Percentiles rank a stretch among this genome's conserved stretches.
phyloP scores from a whole-genome alignment of 2,888 invertebrate species.

The Aspidiotus rigidus region DNA sequence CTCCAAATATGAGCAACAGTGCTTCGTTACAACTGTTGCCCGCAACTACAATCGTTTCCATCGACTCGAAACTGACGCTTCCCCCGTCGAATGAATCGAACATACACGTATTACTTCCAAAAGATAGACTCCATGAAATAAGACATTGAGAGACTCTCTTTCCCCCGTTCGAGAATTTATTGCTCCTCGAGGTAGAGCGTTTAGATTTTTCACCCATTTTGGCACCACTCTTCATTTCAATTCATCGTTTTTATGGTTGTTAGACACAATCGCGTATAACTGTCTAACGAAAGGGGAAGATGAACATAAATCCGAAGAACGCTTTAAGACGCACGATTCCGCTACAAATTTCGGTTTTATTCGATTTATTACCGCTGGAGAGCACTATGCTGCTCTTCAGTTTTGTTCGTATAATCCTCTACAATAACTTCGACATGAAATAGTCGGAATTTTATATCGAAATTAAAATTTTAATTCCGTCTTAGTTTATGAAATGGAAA shows the following conservation, averaged over 20 bases:
- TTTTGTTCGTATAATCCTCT: neutral
- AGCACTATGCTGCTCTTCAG: neutral
- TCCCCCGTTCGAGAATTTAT: neutral
- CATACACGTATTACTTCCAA: too few species aligned
- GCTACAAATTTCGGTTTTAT: conserved; percentile 16
- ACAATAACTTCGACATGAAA: neutral
- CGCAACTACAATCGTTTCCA: too few species aligned
- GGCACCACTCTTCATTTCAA: conserved; percentile 10
- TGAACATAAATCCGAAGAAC: conserved; percentile 8
- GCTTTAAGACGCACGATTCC: conserved; percentile 13
- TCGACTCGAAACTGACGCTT: too few species aligned
- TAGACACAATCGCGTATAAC: neutral
- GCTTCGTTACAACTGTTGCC: too few species aligned
- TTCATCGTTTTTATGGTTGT: neutral
- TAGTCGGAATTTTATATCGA: conserved; percentile 10
- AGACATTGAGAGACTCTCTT: too few species aligned
- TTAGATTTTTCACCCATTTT: conserved; percentile 5
- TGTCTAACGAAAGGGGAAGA: neutral
- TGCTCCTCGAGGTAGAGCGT: neutral
- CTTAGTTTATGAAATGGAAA: too few species aligned
- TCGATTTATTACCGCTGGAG: conserved; percentile 6
- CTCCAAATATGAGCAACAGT: too few species aligned
- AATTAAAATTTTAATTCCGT: neutral
- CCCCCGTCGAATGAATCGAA: too few species aligned
- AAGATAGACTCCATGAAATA: too few species aligned